Conservation (phyloP, 2,113 vertebrate species). For the Tapirus terrestris region DNA sequence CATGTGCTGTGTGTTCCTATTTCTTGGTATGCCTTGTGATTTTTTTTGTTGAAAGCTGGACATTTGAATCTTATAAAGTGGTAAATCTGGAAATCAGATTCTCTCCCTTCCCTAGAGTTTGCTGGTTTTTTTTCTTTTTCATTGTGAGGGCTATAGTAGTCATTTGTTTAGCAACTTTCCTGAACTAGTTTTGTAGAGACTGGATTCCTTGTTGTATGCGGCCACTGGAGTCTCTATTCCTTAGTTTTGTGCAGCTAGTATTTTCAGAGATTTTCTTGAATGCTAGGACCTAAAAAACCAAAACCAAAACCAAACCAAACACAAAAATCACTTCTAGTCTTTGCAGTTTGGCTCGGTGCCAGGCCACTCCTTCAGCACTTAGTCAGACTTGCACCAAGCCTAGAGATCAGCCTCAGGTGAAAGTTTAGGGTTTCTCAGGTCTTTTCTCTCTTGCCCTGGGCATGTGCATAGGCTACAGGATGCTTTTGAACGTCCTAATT, state of each 20-base stretch:
- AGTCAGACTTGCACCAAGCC: not conserved
- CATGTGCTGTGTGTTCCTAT: not conserved
- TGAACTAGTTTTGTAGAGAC: not conserved
- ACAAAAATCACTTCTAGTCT: not conserved
- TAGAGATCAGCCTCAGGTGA: not conserved
- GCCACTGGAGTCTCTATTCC: not conserved
- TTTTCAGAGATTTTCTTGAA: not conserved
- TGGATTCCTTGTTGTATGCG: not conserved
- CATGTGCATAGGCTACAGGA: not conserved
- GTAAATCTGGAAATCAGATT: not conserved
- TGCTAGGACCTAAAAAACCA: not conserved
- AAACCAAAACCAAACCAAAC: not conserved
- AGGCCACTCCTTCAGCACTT: not conserved
- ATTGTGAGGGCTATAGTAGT: not conserved
- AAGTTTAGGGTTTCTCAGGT: not conserved
- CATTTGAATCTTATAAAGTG: not conserved
- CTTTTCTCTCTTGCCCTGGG: not conserved
- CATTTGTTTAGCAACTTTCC: not conserved
- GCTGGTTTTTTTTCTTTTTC: not conserved
- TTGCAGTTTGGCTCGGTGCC: not conserved
- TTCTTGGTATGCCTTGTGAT: not conserved
- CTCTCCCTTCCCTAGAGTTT: not conserved
- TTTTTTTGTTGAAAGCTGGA: not conserved
- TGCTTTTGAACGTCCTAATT: not conserved
- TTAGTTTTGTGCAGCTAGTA: not conserved